Base-by-base conservation (phyloP, 2,797 vertebrate species). In the Bucorvus abyssinicus region DNA sequence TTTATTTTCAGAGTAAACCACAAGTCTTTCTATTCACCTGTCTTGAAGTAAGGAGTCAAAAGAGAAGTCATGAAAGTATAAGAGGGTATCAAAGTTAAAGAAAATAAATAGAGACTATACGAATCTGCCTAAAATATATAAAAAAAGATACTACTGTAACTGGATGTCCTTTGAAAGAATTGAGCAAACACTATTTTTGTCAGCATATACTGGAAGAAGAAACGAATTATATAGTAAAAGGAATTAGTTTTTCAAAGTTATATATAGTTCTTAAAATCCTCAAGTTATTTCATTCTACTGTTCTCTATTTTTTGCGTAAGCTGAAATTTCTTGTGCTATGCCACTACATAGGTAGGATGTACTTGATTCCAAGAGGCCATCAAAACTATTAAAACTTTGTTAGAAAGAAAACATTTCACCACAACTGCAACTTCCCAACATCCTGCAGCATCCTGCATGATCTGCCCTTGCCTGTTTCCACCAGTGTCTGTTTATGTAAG, bases 381-480 rank as follows among this genome's bases (percentile, higher is more conserved):
- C 53, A 95, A 88, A 90, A 84, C 20, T 87, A 89, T 44, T 29
- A 90, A 87, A 63, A 92, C 36, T 84, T 96, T 93, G 69, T 69
- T 89, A 69, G 64, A 95, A 94, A 7, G 5, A 90, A 84, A 96
- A 73, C 19, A 94, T 91, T 91, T 90, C 86, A 94, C 60, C 60
- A 38, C 22, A 69, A 61, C 19, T 87, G 14, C 1, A 8, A 79
- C 32, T 94, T 78, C 79, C 50, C 85, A 93, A 59, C 60, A 88
- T 93, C 68, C 77, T 95, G 87, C 85, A 95, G 59, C 80, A 91
- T 29, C 23, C 57, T 84, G 42, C 55, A 29, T 44, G 47, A 75
- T 34, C 59, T 68, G 14, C 15, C 26, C 24, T 71, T 76, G 32
- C 20, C 22, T n/a, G 22, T 87, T 92, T 82, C 59, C 44, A 90